These are phyloP conservation scores for Catharus fuscescens DNA, from an alignment of 2,113 vertebrate species.

Conservation along the genomic window DNA sequence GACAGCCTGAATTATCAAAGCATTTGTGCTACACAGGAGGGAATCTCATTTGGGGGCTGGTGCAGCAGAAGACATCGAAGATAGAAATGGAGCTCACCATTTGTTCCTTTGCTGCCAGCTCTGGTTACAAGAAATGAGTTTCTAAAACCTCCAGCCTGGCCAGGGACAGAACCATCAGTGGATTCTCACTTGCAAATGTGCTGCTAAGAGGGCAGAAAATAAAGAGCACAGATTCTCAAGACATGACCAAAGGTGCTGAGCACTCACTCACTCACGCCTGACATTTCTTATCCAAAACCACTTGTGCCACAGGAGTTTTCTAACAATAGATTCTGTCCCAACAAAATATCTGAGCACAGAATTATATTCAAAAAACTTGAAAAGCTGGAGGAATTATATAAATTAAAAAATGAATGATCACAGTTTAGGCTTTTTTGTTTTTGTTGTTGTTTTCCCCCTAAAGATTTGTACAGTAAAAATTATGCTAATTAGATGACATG, in stretches of 20 bases:
- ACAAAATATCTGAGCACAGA: neutral
- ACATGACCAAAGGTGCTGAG: rapidly evolving
- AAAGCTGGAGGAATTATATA: neutral
- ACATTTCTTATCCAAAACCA: neutral
- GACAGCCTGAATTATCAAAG: constrained; percentile 25
- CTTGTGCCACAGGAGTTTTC: neutral
- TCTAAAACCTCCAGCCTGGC: neutral
- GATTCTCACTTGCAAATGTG: neutral
- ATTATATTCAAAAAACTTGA: neutral
- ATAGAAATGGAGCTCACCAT: neutral
- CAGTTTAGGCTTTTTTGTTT: neutral
- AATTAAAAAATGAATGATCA: rapidly evolving
- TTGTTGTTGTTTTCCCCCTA: rapidly evolving
- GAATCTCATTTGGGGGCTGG: neutral
- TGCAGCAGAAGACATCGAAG: neutral
- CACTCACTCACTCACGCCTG: neutral
- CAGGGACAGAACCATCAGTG: neutral
- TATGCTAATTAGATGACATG: neutral
- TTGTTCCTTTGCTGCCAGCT: constrained; percentile 10
- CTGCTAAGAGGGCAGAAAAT: neutral
- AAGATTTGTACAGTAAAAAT: neutral
- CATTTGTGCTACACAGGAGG: neutral
- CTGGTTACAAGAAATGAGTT: neutral
- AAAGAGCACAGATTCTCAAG: neutral
- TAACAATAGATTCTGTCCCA: neutral